Base-by-base conservation (phyloP, 2,113 vertebrate genomes). In the Aphyosemion australe region DNA sequence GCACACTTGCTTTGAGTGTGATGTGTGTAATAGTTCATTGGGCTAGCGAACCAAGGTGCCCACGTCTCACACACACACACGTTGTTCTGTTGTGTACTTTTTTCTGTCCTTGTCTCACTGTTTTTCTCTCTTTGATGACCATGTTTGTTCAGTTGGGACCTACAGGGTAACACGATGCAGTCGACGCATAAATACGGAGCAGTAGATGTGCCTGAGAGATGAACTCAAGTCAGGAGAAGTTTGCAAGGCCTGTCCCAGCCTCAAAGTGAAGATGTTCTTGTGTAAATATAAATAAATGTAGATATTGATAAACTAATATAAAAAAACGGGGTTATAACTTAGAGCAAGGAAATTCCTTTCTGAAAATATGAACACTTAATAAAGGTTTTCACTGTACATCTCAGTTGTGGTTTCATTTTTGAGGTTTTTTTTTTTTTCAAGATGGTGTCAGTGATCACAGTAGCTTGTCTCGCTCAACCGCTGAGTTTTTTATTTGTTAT, bases 301-400 rank as follows among this genome's bases (percentile, higher is more conserved):
- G 76, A 83, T 88, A 77, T 64, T 69, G 69, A 68, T 78, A 73
- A 84, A 59, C 12, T 71, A 65, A 60, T 65, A 69, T 78, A 56
- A 57, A 73, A n/a, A 21, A 57, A 62, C 55, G 62, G 73, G 53
- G 41, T 70, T 48, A 48, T 70, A 78, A 72, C 41, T 67, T 76
- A 81, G 53, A 78, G 13, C 50, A 78, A 37, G 6, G 34, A 37
- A 10, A 70, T 86, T 87, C 80, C 69, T 85, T 84, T 76, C 80
- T 78, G 52, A 85, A 73, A 82, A 88, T 83, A 87, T 80, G 39
- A 87, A 86, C 73, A 87, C 74, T 88, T 86, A 90, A 90, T 90
- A 90, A 90, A 91, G 83, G 73, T 91, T 90, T 90, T 90, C 88
- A 90, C 85, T 84, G 82, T 90, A 85, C 80, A 76, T 45, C 1